Evolutionary conservation across 2,888 invertebrate genomes (phyloP), one percentile per base, ranked within the genome.

Genomic region (Cyrtodaria siliqua): DNA sequence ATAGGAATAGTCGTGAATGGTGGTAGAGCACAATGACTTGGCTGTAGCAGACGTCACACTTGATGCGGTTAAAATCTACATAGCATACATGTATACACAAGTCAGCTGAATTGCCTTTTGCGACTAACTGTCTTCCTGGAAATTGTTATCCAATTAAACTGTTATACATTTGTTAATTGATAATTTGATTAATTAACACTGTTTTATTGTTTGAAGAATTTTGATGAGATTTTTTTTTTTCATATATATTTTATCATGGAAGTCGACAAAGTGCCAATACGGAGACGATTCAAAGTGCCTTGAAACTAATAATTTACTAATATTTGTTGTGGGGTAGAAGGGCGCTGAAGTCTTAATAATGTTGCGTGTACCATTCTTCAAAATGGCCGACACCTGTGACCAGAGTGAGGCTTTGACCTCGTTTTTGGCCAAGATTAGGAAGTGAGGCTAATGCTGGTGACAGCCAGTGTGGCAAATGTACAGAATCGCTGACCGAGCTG

Each of bases 221-320:
- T 24, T 62, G 33, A 38, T 50, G 38, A 49, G 40, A 38, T 44
- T 44, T 50, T 52, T 62, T 49, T 50, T 38, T 50, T 23, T 50
- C 49, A 24, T 62, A 50, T 33, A n/a, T 44, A 50, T 62, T 47
- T 62, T 72, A 59, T 68, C 24, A 62, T 50, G 42, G 27, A 33
- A 57, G 47, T 59, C 50, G 61, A 67, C 56, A 62, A 77, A 77
- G 77, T 77, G 77, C 77, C 77, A 77, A 77, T 63, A 63, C 50
- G 52, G 57, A 71, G 57, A 59, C 68, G 68, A 67, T 63, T 40
- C 61, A 70, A 56, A 62, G 77, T 77, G 77, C 77, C 77, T 77
- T 77, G 77, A 33, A 24, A 64, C 68, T 71, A 77, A 71, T 77
- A 56, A 52, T 62, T 62, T 59, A 68, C 55, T 55, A 33, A 26